Evolutionary conservation across 2,888 invertebrate species (phyloP).

Genomic region (Leptinotarsa juncta): DNA sequence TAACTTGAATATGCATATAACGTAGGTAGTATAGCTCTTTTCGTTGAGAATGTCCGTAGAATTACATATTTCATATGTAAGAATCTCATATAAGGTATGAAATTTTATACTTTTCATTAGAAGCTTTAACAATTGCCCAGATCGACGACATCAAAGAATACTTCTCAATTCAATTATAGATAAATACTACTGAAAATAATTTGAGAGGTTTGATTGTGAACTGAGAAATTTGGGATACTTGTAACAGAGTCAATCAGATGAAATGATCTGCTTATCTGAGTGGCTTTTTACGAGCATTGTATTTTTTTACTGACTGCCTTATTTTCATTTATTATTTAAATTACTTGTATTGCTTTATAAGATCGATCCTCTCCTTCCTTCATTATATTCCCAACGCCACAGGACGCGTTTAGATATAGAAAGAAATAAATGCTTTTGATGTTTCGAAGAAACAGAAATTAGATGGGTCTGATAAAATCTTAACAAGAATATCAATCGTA

Average conservation of each 20-base stretch:
- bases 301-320: conserved; percentile 54
- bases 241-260: not conserved
- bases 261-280: not conserved
- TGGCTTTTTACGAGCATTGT: conserved; percentile 28
- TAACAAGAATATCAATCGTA: not conserved
- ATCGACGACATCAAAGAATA: not conserved
- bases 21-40: conserved; percentile 35
- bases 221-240: conserved; percentile 8
- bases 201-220: not conserved
- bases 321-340: conserved; percentile 36
- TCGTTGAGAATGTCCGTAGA: conserved; percentile 21
- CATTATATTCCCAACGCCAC: not conserved
- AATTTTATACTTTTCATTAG: not conserved
- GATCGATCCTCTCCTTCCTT: not conserved
- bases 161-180: not conserved
- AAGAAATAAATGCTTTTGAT: too few relatives aligned
- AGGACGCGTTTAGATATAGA: too few relatives aligned
- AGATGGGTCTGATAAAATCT: not conserved
- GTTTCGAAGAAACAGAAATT: not conserved
- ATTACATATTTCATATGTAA: conserved; percentile 17
- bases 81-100: conserved; percentile 8
- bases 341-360: not conserved
- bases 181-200: not conserved
- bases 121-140: not conserved
- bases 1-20: conserved; percentile 38